Evolutionary conservation across 2,113 vertebrate species (phyloP).

Genomic region (Antechinus stuartii): DNA sequence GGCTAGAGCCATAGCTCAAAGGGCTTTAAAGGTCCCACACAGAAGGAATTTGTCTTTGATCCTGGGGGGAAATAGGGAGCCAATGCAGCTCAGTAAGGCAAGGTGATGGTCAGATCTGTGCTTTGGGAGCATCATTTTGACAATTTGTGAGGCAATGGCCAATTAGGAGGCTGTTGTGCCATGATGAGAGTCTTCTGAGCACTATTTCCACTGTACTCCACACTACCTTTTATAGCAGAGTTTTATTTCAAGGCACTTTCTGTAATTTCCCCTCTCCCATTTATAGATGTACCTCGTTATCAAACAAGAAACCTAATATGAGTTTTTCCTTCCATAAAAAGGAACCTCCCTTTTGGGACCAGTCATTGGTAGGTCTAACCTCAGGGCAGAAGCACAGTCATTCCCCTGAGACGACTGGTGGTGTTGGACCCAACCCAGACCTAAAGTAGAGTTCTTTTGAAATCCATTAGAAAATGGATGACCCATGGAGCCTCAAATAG

Average conservation of each 20-base stretch:
- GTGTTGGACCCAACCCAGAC: not conserved
- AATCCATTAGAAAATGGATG: not conserved
- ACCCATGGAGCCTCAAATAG: constrained; percentile 2
- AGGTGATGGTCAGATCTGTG: not conserved
- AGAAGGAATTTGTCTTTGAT: not conserved
- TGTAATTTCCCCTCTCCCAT: not conserved
- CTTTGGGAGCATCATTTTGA: not conserved
- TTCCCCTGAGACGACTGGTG: not conserved
- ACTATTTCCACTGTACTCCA: not conserved
- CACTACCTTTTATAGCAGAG: not conserved
- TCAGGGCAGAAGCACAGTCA: not conserved
- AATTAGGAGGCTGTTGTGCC: too few species aligned
- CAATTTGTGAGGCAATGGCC: not conserved
- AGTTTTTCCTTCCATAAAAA: not conserved
- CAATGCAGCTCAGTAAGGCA: not conserved
- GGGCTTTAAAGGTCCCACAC: not conserved
- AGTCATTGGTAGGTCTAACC: not conserved
- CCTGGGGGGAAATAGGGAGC: not conserved
- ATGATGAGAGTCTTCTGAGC: not conserved
- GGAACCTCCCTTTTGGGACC: not conserved
- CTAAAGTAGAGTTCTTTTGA: not conserved
- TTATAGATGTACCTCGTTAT: not conserved
- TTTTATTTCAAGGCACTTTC: not conserved
- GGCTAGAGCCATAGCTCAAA: not conserved
- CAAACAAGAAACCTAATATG: not conserved